Conservation (phyloP, 1,140 invertebrate species). For the Lethrus apterus region DNA sequence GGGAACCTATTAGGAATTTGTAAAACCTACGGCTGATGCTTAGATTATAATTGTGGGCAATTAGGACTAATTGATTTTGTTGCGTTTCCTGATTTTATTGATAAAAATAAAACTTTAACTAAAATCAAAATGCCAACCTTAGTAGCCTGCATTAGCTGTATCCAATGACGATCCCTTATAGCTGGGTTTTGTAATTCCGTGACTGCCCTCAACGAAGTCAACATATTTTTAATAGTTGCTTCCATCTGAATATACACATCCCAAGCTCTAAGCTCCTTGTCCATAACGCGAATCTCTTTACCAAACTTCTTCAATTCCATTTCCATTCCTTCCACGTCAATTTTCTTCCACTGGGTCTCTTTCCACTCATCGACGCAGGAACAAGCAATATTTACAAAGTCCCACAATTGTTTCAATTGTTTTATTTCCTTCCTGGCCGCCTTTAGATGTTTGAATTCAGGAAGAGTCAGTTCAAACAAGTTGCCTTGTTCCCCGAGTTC, state of each 20-base stretch:
- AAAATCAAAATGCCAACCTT: constrained; percentile 49
- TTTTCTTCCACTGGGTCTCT: constrained; percentile 83
- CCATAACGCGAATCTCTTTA: constrained; percentile 74
- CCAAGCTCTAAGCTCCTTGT: constrained; percentile 84
- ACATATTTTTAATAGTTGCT: constrained; percentile 71
- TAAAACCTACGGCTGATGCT: too few species aligned
- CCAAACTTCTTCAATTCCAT: constrained; percentile 88
- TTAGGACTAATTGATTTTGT: too few species aligned
- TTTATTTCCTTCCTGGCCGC: constrained; percentile 69
- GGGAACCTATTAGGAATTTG: too few species aligned
- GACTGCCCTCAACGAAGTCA: constrained; percentile 80
- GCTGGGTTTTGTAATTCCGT: constrained; percentile 91
- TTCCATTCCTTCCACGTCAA: constrained; percentile 91
- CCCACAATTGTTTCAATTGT: constrained; percentile 79
- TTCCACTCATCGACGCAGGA: constrained; percentile 86
- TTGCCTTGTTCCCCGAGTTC: constrained; percentile 64
- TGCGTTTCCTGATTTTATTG: too few species aligned
- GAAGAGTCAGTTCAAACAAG: constrained; percentile 79
- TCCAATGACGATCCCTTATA: constrained; percentile 88
- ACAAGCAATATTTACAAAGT: constrained; percentile 75
- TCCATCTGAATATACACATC: constrained; percentile 65
- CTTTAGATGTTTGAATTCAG: constrained; percentile 73
- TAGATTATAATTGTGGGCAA: too few species aligned
- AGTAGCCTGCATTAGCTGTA: constrained; percentile 85
- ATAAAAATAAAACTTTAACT: constrained; percentile 2